Conservation (phyloP, 2,888 invertebrate species). For the Athetis lepigone region DNA sequence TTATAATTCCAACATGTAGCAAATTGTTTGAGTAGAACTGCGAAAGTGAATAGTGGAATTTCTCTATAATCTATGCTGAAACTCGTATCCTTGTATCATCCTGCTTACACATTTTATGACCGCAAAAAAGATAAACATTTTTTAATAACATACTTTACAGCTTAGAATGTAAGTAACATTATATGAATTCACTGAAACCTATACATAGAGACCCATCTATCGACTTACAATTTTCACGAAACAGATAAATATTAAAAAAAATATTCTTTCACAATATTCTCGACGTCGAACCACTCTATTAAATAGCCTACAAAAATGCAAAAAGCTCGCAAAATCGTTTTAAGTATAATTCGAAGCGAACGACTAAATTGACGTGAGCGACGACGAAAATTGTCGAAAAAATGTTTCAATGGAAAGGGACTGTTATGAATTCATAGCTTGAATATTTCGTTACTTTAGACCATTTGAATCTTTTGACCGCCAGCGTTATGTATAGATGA, state of each 20-base stretch:
- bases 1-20: too few relatives aligned
- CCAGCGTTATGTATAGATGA: too few relatives aligned
- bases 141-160: too few relatives aligned
- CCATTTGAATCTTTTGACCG: too few relatives aligned
- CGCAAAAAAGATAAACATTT: rapidly evolving
- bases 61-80: background rate
- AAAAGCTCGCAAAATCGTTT: constrained; percentile 41
- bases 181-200: background rate
- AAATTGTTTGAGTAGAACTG: background rate
- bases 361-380: constrained; percentile 44
- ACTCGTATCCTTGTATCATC: background rate
- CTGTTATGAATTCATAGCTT: constrained; percentile 34
- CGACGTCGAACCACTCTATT: constrained; percentile 31
- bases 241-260: constrained; percentile 16
- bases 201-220: background rate
- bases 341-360: constrained; percentile 41
- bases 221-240: constrained; percentile 2
- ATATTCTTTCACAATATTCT: constrained; percentile 12
- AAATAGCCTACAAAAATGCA: constrained; percentile 43
- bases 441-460: constrained; percentile 25
- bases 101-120: too few relatives aligned
- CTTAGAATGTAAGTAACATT: too few relatives aligned
- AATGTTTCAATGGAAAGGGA: constrained; percentile 33
- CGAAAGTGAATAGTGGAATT: background rate
- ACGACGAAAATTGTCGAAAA: constrained; percentile 34